Conservation (phyloP, 2,888 invertebrate genomes). For the Lasioglossum vierecki region DNA sequence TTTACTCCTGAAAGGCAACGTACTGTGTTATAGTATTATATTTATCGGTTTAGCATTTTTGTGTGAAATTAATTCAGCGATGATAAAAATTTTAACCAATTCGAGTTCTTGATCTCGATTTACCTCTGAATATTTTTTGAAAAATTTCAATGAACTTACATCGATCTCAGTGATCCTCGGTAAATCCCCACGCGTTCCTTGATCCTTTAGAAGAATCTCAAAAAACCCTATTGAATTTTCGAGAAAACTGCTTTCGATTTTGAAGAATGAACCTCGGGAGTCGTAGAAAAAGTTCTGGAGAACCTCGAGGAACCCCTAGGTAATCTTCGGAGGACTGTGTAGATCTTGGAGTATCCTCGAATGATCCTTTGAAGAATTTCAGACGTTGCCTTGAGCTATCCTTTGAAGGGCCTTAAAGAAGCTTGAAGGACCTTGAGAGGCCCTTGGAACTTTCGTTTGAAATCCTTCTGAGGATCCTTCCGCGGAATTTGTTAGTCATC, state of each 20-base stretch:
- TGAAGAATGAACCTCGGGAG: not conserved
- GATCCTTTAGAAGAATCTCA: not conserved
- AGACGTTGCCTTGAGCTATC: not conserved
- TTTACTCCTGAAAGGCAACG: not conserved
- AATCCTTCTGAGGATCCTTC: not conserved
- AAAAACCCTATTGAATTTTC: not conserved
- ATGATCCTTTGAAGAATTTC: not conserved
- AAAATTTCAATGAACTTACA: not conserved
- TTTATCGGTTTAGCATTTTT: not conserved
- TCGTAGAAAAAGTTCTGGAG: not conserved
- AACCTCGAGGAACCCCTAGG: not conserved
- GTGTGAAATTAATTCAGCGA: not conserved
- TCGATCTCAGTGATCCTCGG: not conserved
- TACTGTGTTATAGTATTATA: not conserved
- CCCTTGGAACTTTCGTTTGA: not conserved
- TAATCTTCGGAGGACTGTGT: not conserved
- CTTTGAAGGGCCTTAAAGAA: not conserved
- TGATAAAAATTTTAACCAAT: not conserved
- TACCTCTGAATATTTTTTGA: too few relatives aligned
- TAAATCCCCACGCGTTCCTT: not conserved
- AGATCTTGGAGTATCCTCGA: not conserved
- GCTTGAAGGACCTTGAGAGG: not conserved
- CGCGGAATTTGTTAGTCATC: not conserved
- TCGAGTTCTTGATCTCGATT: not conserved
- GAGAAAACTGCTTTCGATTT: not conserved